phyloP scores from a whole-genome alignment of 2,113 vertebrate genomes.

The Ceyx cyanopectus region DNA sequence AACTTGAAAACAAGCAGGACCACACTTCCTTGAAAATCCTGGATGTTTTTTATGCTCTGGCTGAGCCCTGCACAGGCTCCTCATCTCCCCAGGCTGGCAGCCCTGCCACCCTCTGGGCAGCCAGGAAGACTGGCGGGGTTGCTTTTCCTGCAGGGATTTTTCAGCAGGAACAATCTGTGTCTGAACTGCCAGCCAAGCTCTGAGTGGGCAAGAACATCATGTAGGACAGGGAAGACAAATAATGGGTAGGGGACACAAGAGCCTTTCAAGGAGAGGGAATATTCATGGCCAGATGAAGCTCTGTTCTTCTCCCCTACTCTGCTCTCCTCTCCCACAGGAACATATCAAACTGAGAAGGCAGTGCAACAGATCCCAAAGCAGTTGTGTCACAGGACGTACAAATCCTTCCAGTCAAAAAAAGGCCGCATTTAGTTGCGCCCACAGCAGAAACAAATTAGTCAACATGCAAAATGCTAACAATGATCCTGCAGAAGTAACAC shows the following conservation, averaged over 20 bases:
- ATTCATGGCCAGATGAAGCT: not conserved
- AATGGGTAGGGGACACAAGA: not conserved
- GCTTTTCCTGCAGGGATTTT: not conserved
- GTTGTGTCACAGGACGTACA: not conserved
- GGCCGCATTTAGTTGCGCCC: not conserved
- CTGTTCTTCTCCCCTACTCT: not conserved
- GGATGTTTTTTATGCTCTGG: not conserved
- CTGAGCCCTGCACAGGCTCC: not conserved
- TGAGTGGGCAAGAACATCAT: not conserved
- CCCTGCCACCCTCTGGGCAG: not conserved
- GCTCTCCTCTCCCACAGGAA: not conserved
- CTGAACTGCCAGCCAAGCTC: not conserved
- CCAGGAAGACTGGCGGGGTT: not conserved
- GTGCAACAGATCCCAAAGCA: not conserved
- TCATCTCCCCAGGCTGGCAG: not conserved
- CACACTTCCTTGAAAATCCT: not conserved
- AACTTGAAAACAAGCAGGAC: not conserved
- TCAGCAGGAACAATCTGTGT: fast-evolving
- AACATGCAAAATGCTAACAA: not conserved
- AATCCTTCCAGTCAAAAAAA: not conserved
- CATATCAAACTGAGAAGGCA: not conserved
- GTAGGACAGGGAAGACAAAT: fast-evolving
- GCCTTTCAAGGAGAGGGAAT: not conserved
- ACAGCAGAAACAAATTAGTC: not conserved
- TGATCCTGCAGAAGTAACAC: not conserved